Conservation (phyloP, 1,140 invertebrate genomes). For the Neotoxoptera formosana region DNA sequence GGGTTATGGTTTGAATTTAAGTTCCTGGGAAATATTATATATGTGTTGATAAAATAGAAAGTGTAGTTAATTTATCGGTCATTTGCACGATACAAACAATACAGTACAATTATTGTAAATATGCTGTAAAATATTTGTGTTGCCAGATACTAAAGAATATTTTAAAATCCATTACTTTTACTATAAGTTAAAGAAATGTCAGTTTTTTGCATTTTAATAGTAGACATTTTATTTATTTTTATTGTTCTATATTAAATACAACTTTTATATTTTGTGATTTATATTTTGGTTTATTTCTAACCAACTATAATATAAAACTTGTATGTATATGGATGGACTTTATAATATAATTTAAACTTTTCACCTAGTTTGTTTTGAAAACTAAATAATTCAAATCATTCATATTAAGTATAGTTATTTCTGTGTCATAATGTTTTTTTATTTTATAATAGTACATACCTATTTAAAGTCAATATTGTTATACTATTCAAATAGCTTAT, state of each 20-base stretch:
- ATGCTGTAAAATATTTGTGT: not conserved
- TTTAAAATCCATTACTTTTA: not conserved
- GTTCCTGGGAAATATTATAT: not conserved
- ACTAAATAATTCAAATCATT: not conserved
- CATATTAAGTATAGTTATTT: not conserved
- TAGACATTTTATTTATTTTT: not conserved
- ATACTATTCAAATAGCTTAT: not conserved
- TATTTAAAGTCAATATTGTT: not conserved
- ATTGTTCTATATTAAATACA: not conserved
- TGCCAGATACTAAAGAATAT: not conserved
- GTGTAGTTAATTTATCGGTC: not conserved
- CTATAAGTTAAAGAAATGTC: not conserved
- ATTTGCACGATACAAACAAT: not conserved
- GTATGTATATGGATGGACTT: not conserved
- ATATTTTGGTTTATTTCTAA: not conserved
- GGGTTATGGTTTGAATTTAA: not conserved
- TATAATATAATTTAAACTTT: slow-evolving; percentile 1
- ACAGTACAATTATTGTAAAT: not conserved
- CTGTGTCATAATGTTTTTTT: not conserved
- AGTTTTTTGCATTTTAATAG: not conserved
- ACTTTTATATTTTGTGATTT: slow-evolving; percentile 6
- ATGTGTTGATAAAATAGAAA: not conserved
- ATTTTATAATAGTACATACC: not conserved
- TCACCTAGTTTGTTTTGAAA: not conserved
- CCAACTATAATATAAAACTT: not conserved